phyloP scores from a whole-genome alignment of 92 coral and sea anemone species.

The Parazoanthus darwini region DNA sequence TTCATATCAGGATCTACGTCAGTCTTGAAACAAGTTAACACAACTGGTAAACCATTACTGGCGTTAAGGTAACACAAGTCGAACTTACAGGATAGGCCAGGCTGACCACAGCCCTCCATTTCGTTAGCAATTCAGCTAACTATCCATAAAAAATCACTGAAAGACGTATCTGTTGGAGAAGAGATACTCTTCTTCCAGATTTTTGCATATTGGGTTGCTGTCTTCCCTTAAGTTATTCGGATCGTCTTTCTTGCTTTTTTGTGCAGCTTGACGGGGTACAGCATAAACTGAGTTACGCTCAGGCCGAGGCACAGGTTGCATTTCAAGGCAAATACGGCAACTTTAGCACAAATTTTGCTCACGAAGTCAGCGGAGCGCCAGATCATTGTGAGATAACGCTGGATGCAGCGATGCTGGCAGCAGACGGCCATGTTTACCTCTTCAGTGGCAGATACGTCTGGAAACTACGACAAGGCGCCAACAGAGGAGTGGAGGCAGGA shows the following conservation, averaged over 20 bases:
- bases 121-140: no score
- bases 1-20: no score
- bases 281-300: not conserved
- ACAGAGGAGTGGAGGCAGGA: not conserved
- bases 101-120: no score
- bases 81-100: no score
- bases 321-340: not conserved
- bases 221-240: not conserved
- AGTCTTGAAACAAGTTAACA: no score
- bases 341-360: not conserved
- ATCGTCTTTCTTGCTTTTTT: not conserved
- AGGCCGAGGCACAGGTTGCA: no score
- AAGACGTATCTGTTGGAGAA: no score
- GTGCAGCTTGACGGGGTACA: not conserved
- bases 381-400: slow-evolving; percentile 1
- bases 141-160: no score
- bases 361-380: not conserved
- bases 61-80: no score
- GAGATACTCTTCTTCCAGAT: no score
- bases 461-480: not conserved
- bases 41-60: no score
- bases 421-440: not conserved
- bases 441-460: slow-evolving; percentile 24
- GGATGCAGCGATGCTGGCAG: slow-evolving; percentile 11
- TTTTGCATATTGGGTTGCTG: no score